Percentiles rank a stretch among this genome's conserved stretches.
Evolutionary conservation across 64 coral and sea anemone genomes (phyloP).

Genomic region (Orbicella faveolata): DNA sequence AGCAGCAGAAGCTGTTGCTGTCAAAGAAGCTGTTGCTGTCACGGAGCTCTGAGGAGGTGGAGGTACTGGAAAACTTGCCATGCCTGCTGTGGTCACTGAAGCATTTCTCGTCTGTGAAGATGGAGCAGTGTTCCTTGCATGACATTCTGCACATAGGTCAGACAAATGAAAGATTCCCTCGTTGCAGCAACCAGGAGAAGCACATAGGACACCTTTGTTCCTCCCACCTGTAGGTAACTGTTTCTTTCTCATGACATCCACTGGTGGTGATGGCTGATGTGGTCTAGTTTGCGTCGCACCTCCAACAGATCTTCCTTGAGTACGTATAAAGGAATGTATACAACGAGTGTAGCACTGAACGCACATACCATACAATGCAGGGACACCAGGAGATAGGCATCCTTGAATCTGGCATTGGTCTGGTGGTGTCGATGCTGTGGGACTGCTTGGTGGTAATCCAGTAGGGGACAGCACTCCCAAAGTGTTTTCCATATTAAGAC

Average conservation of each 20-base stretch:
- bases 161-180: slow-evolving; percentile 47
- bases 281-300: not conserved
- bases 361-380: slow-evolving; percentile 76
- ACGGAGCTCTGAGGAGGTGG: not conserved
- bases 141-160: slow-evolving; percentile 67
- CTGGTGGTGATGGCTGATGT: not conserved
- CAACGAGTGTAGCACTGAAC: slow-evolving; percentile 71
- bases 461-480: not conserved
- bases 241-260: not conserved
- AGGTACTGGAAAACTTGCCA: not conserved
- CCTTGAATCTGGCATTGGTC: slow-evolving; percentile 34
- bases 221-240: slow-evolving; percentile 4
- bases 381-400: slow-evolving; percentile 49
- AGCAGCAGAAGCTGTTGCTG: not conserved
- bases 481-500: slow-evolving; percentile 58
- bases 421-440: not conserved
- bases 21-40: not conserved
- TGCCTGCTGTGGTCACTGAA: not conserved
- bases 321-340: slow-evolving; percentile 70
- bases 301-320: slow-evolving; percentile 57
- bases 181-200: slow-evolving; percentile 60
- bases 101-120: not conserved
- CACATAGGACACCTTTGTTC: slow-evolving; percentile 62
- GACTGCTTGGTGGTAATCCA: not conserved
- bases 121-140: slow-evolving; percentile 2